Evolutionary conservation across 2,113 vertebrate species (phyloP).

Genomic region (Rhineura floridana): DNA sequence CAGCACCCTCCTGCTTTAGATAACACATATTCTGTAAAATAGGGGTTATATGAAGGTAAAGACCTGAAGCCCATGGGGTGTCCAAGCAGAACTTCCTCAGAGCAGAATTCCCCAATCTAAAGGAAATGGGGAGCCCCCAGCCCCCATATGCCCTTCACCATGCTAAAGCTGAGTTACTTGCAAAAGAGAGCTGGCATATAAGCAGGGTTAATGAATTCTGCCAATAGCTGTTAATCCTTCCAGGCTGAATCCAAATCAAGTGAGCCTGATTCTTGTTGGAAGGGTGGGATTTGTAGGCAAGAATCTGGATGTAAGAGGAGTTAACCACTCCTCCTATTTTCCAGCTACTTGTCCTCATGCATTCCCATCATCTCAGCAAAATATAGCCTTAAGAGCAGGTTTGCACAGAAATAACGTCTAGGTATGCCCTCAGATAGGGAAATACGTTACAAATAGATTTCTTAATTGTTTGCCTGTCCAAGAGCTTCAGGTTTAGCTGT

Average conservation of each 20-base stretch:
- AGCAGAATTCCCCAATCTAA: not conserved
- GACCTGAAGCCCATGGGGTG: not conserved
- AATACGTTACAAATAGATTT: not conserved
- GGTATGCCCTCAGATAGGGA: not conserved
- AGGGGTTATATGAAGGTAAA: not conserved
- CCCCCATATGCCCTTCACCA: not conserved
- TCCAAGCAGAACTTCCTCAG: not conserved
- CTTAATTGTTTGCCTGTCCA: not conserved
- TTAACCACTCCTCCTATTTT: not conserved
- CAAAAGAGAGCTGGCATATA: not conserved
- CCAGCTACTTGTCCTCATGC: not conserved
- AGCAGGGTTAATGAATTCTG: not conserved
- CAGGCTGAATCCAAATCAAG: not conserved
- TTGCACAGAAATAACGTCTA: not conserved
- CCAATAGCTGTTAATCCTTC: too few species aligned
- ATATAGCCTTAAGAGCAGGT: too few species aligned
- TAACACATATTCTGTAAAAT: not conserved
- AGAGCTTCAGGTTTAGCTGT: not conserved
- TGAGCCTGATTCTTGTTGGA: not conserved
- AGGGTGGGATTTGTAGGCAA: not conserved
- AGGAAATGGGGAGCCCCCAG: accelerated
- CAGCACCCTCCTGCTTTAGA: not conserved
- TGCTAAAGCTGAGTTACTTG: not conserved
- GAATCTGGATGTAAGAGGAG: not conserved
- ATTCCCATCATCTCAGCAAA: not conserved